Evolutionary conservation across 1,140 invertebrate species (phyloP).

Genomic region (Anoplolepis gracilipes): DNA sequence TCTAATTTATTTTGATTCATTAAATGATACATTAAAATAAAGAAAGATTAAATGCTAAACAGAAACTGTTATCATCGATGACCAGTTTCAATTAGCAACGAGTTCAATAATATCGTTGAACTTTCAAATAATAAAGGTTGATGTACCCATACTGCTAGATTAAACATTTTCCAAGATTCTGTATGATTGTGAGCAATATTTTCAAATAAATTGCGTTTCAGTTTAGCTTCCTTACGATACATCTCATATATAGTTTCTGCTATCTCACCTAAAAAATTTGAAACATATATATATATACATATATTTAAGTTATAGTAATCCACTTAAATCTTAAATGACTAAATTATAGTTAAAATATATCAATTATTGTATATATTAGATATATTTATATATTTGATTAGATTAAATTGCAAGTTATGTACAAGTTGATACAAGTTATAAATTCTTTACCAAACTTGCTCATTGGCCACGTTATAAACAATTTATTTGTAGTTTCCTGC

Average conservation of each 20-base stretch:
- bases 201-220: slow-evolving; percentile 77
- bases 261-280: slow-evolving; percentile 66
- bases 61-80: slow-evolving; percentile 68
- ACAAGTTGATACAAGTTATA: not conserved
- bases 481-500: slow-evolving; percentile 62
- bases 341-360: not conserved
- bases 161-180: slow-evolving; percentile 76
- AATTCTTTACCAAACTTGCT: slow-evolving; percentile 74
- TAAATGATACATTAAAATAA: slow-evolving; percentile 31
- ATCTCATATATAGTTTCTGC: slow-evolving; percentile 71
- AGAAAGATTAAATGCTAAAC: slow-evolving; percentile 33
- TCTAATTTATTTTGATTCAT: slow-evolving; percentile 7
- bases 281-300: not conserved
- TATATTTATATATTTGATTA: no score
- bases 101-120: slow-evolving; percentile 72
- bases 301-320: slow-evolving; percentile 5
- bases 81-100: slow-evolving; percentile 78
- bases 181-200: slow-evolving; percentile 77
- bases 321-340: not conserved
- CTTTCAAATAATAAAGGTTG: slow-evolving; percentile 74
- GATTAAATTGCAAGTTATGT: not conserved
- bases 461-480: slow-evolving; percentile 78
- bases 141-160: slow-evolving; percentile 78
- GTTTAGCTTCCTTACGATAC: slow-evolving; percentile 72
- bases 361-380: not conserved